Evolutionary conservation across 2,113 vertebrate species (phyloP), one percentile per base, ranked within the genome.

Genomic region (Arizona elegans): DNA sequence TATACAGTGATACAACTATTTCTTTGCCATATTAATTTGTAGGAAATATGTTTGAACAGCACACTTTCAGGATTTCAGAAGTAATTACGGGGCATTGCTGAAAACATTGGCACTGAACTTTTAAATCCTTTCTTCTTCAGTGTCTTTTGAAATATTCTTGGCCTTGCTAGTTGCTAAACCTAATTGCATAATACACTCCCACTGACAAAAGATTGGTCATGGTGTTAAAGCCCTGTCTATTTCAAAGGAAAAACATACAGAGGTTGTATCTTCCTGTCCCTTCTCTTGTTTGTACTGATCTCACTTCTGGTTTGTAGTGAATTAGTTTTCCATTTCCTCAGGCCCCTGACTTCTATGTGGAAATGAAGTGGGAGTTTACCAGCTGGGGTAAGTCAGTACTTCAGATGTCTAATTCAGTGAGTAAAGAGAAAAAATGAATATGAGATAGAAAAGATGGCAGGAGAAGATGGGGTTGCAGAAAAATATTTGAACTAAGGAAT

Each of bases 351-450:
- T 99, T 99, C 97, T 99, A 99, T 11, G 99, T 99, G 97, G 99
- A 99, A 96, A 99, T 99, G 99, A 99, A 99, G 94, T 99, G 99
- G 99, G 99, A 99, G 95, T 99, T 99, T 96, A 99, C 99, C 53
- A 99, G 99, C 96, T 99, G 99, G 99, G 99, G 99, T 99, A 97
- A 99, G 98, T 94, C 0, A 55, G 91, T 70, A 65, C 87, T 53
- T 93, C n/a, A 58, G 56, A 33, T 33, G 11, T 43, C 17, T 11
- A 54, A 5, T 86, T 93, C 56, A 38, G 11, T 5, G 53, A 81
- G 1, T 6, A 23, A 33, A 53, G 1, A 5, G 65, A 47, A 62
- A 23, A 33, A 29, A 21, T 89, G 19, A 15, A 9, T 15, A 43
- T 7, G 23, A 12, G 15, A 33, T 88, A 15, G 52, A 88, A 55